These are phyloP conservation scores for Erythrocercus mccallii DNA, from an alignment of 2,113 vertebrate genomes.

Conservation along the genomic window DNA sequence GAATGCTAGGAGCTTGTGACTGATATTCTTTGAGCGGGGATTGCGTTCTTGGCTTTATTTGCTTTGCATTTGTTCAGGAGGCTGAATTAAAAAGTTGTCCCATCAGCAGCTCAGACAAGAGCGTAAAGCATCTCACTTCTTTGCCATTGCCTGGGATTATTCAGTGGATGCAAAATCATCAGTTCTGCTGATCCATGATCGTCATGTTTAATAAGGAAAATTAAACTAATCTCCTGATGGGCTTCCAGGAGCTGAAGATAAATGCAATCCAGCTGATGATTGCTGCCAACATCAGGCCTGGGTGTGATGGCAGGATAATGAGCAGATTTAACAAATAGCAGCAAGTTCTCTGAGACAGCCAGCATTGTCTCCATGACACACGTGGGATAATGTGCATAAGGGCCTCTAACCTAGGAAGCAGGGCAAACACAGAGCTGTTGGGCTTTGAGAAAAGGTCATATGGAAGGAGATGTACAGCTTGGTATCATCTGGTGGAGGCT, in stretches of 20 bases:
- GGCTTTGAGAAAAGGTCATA: not conserved
- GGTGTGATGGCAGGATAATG: not conserved
- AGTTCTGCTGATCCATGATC: not conserved
- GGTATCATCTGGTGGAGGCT: too few species aligned
- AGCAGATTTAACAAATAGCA: not conserved
- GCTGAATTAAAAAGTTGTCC: conserved; percentile 11
- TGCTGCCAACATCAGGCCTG: not conserved
- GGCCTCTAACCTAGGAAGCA: not conserved
- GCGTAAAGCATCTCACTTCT: not conserved
- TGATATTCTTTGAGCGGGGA: not conserved
- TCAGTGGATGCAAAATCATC: not conserved
- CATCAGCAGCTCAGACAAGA: not conserved
- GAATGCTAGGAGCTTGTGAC: not conserved
- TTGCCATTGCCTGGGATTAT: not conserved
- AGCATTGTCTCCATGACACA: not conserved
- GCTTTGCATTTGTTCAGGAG: conserved; percentile 23
- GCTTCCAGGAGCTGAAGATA: not conserved
- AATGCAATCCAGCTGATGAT: not conserved
- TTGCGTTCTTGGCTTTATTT: not conserved
- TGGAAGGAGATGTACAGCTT: accelerated
- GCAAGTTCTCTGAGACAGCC: not conserved
- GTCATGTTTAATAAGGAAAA: not conserved
- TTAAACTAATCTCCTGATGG: not conserved
- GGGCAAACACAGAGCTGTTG: not conserved
- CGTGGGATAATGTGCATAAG: not conserved